Percentiles rank a stretch among this genome's conserved stretches.
phyloP scores from a whole-genome alignment of 1,140 invertebrate species.

The Leucophenga varia region DNA sequence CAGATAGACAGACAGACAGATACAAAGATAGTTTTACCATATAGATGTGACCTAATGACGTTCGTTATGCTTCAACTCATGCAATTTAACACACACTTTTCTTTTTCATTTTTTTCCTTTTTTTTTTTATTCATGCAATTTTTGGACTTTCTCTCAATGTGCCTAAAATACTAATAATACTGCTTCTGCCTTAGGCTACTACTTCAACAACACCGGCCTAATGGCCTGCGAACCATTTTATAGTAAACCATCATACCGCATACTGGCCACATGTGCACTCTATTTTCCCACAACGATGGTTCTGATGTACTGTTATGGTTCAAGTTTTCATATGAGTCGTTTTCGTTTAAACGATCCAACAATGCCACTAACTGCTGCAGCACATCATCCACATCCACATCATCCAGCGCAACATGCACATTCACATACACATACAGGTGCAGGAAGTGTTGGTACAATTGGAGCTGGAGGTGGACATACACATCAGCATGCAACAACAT shows the following conservation, averaged over 20 bases:
- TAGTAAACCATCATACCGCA: slow-evolving; percentile 70
- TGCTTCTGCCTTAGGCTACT: slow-evolving; percentile 63
- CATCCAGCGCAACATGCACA: slow-evolving; percentile 22
- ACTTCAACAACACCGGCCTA: slow-evolving; percentile 81
- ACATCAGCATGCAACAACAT: slow-evolving; percentile 19
- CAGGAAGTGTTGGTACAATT: slow-evolving; percentile 26
- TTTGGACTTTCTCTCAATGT: neutral
- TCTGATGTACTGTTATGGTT: slow-evolving; percentile 86
- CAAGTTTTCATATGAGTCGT: slow-evolving; percentile 83
- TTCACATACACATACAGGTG: slow-evolving; percentile 28
- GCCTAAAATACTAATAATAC: neutral
- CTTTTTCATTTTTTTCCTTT: no score
- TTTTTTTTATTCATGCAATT: no score
- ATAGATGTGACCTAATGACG: neutral
- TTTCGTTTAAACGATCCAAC: slow-evolving; percentile 65
- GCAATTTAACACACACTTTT: neutral
- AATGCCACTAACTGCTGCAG: slow-evolving; percentile 52
- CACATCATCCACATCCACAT: slow-evolving; percentile 48
- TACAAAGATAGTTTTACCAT: no score
- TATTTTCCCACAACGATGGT: slow-evolving; percentile 88
- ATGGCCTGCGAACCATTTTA: slow-evolving; percentile 86
- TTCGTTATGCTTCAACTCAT: neutral
- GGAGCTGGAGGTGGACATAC: slow-evolving; percentile 28
- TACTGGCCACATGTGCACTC: slow-evolving; percentile 79
- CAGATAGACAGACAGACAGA: no score